Base-by-base conservation (phyloP, 2,113 vertebrate genomes). In the Silurus meridionalis region DNA sequence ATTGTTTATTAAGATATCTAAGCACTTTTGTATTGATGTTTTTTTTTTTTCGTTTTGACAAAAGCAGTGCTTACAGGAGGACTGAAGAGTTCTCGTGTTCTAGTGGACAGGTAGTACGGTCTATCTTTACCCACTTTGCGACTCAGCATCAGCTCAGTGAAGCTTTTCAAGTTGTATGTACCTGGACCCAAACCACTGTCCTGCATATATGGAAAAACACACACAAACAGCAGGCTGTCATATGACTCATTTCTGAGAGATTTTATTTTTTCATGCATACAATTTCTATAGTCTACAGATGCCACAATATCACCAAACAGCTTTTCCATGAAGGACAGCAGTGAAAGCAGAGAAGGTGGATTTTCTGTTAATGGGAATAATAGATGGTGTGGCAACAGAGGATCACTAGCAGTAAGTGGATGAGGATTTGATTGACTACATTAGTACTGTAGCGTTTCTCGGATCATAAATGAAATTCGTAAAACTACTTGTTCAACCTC, bases 171-270 rank as follows among this genome's bases (percentile, higher is more conserved):
- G 63, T 84, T 57, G 79, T 96, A 96, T 57, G 93, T 94, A 21
- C 91, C 90, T 0, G 95, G 96, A 14, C 92, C 92, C 83, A 94
- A 91, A 8, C 92, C 91, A 2, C 92, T 92, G 64, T 91, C 94
- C 94, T 96, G 77, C 80, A 80, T 58, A 60, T 60, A 58, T 60
- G 25, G 15, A 58, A 80, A 37, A 60, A 58, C 17, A 85, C 37
- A 72, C 15, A 82, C 48, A 48, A 82, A 25, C 21, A 17, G 5
- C 53, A 80, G 53, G n/a, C 23, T 28, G 13, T 72, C 15, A 5
- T 10, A 74, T 74, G 9, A n/a, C 8, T 14, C 25, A 28, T 9
- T 72, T 72, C 37, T 72, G 15, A 72, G 46, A 78, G 5, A 9
- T 19, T 79, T 57, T 11, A 52, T 1, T 11, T 50, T 50, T 74